Evolutionary conservation across 2,888 invertebrate genomes (phyloP).

Genomic region (Amphipoea oculea): DNA sequence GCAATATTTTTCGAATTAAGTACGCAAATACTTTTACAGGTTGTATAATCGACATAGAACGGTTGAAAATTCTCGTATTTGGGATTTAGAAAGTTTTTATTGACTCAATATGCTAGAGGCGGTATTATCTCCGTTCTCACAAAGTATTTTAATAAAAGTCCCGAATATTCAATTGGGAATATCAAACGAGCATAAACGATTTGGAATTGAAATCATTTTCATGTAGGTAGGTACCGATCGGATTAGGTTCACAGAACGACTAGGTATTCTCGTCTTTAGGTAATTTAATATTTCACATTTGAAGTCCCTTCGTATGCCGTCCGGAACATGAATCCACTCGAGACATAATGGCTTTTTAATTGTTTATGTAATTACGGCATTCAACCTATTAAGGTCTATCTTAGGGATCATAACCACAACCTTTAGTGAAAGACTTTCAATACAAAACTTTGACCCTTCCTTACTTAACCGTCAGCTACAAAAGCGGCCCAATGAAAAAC

Average conservation of each 20-base stretch:
- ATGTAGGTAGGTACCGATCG: conserved; percentile 22
- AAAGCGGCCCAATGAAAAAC: conserved; percentile 27
- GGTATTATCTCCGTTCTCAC: conserved; percentile 34
- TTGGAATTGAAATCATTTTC: conserved; percentile 42
- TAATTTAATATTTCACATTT: conserved; percentile 13
- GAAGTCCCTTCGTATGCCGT: neutral
- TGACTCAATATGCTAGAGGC: conserved; percentile 56
- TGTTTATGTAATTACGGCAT: too few relatives aligned
- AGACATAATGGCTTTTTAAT: too few relatives aligned
- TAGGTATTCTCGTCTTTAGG: neutral
- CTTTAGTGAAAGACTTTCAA: conserved; percentile 7
- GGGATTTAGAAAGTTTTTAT: conserved; percentile 64
- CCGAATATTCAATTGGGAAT: conserved; percentile 47
- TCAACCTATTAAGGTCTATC: neutral
- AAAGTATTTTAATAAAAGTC: conserved; percentile 67
- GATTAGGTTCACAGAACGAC: conserved; percentile 13
- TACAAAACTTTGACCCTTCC: conserved; percentile 9
- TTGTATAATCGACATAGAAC: conserved; percentile 13
- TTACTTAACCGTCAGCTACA: neutral
- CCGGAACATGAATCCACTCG: too few relatives aligned
- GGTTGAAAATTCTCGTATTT: conserved; percentile 40
- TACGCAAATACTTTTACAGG: conserved; percentile 21
- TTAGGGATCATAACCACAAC: neutral
- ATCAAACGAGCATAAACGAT: conserved; percentile 43
- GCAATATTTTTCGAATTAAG: conserved; percentile 53